A percentile compares a stretch with the other conserved stretches of the same genome.
Conservation (phyloP, 2,888 invertebrate species). For the Drosophila picticornis region DNA sequence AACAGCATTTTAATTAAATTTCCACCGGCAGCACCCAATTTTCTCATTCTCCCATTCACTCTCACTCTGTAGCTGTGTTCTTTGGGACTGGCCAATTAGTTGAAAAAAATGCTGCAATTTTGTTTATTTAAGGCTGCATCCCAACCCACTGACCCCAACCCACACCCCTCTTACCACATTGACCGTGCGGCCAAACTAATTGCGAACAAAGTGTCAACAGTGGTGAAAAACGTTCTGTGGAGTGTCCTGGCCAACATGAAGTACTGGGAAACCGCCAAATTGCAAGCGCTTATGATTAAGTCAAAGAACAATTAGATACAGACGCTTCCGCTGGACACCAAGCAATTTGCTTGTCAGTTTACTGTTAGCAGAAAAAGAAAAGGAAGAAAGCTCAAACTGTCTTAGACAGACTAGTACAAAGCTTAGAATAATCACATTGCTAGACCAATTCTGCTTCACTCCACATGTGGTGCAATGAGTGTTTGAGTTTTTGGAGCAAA, state of each 20-base stretch:
- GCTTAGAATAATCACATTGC: not conserved
- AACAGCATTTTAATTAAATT: constrained; percentile 77
- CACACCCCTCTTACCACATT: not conserved
- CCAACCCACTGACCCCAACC: constrained; percentile 38
- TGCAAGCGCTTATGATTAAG: constrained; percentile 68
- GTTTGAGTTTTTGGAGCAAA: not conserved
- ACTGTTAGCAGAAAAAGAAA: not conserved
- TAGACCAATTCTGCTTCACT: not conserved
- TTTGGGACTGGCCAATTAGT: constrained; percentile 63
- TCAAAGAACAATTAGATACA: constrained; percentile 74
- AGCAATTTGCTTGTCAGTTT: constrained; percentile 5
- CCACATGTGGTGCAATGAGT: not conserved
- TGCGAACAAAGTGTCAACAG: constrained; percentile 79
- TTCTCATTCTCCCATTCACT: not conserved
- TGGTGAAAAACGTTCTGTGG: constrained; percentile 27
- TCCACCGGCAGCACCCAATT: constrained; percentile 22
- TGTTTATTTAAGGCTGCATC: constrained; percentile 46
- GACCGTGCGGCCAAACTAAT: constrained; percentile 54
- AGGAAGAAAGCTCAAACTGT: not conserved
- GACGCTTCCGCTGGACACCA: constrained; percentile 29
- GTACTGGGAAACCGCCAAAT: constrained; percentile 41
- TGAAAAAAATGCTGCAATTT: constrained; percentile 61
- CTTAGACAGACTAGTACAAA: not conserved
- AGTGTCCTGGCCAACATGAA: constrained; percentile 10
- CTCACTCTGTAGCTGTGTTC: constrained; percentile 9